phyloP scores from a whole-genome alignment of 2,888 invertebrate species.

The Tetropium fuscum region DNA sequence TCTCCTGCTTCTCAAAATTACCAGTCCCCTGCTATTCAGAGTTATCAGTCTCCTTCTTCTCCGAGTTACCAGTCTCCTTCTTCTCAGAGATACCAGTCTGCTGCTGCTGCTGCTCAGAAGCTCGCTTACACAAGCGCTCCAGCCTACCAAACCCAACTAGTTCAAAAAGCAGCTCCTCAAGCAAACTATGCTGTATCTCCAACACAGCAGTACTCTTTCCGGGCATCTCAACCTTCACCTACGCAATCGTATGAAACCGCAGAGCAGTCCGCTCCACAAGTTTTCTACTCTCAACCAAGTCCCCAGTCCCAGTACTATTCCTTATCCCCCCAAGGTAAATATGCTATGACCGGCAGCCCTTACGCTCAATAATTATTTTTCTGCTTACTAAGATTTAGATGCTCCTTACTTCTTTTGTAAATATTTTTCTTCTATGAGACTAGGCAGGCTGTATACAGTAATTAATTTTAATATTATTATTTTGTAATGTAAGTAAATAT shows the following conservation, averaged over 20 bases:
- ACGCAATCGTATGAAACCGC: conserved; percentile 24
- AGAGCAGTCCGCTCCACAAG: conserved; percentile 40
- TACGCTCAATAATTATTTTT: conserved; percentile 42
- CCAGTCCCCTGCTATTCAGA: conserved; percentile 30
- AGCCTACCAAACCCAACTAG: conserved; percentile 40
- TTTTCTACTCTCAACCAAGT: conserved; percentile 36
- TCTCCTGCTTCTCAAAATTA: conserved; percentile 35
- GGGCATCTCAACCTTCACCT: conserved; percentile 21
- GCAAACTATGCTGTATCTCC: conserved; percentile 43
- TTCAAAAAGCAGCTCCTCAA: conserved; percentile 44
- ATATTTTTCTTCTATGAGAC: conserved; percentile 33
- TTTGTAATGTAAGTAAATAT: conserved; percentile 12
- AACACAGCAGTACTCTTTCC: not conserved
- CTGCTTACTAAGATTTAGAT: conserved; percentile 36
- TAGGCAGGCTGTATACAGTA: conserved; percentile 18
- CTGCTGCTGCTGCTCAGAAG: conserved; percentile 41
- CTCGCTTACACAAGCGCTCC: conserved; percentile 39
- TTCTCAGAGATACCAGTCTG: conserved; percentile 24
- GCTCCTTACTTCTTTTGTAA: conserved; percentile 38
- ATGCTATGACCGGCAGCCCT: conserved; percentile 40
- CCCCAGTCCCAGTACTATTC: conserved; percentile 43
- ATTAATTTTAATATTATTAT: conserved; percentile 11
- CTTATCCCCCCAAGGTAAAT: conserved; percentile 44
- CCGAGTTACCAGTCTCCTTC: conserved; percentile 21
- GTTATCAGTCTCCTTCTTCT: conserved; percentile 27